phyloP scores from a whole-genome alignment of 2,888 invertebrate genomes.

The Tridacna crocea region DNA sequence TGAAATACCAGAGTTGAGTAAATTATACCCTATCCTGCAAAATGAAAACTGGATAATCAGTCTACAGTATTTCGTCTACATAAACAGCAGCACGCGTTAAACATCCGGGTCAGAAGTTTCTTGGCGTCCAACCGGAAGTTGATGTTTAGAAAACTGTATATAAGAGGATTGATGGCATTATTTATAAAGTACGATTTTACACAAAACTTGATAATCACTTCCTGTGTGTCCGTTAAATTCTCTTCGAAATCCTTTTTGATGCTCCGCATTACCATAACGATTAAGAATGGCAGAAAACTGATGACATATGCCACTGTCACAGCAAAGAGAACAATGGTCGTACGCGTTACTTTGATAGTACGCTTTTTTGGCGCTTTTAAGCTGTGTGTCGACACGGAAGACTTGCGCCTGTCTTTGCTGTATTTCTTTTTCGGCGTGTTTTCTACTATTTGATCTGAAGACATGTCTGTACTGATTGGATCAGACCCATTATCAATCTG shows the following conservation, averaged over 20 bases:
- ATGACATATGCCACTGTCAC: slow-evolving; percentile 78
- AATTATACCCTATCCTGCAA: too few species aligned
- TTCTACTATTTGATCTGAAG: slow-evolving; percentile 70
- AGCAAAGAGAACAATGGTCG: slow-evolving; percentile 77
- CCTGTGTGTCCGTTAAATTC: slow-evolving; percentile 68
- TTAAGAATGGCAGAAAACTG: slow-evolving; percentile 78
- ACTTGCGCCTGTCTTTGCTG: slow-evolving; percentile 59
- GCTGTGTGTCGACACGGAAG: slow-evolving; percentile 45
- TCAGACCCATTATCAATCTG: slow-evolving; percentile 65
- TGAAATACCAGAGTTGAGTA: too few species aligned
- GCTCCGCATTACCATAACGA: slow-evolving; percentile 77
- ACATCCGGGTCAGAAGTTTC: slow-evolving; percentile 64
- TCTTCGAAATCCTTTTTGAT: slow-evolving; percentile 75
- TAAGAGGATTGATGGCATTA: slow-evolving; percentile 80
- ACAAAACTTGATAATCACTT: slow-evolving; percentile 78
- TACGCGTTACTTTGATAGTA: slow-evolving; percentile 74
- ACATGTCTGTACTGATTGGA: slow-evolving; percentile 75
- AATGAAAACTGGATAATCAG: slow-evolving; percentile 22
- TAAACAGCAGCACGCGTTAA: slow-evolving; percentile 59
- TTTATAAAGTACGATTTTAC: slow-evolving; percentile 80
- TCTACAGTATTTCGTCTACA: slow-evolving; percentile 25
- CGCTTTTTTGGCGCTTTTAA: slow-evolving; percentile 56
- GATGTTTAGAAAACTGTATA: slow-evolving; percentile 79
- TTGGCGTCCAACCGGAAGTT: slow-evolving; percentile 76
- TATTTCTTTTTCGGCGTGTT: slow-evolving; percentile 41